Evolutionary conservation across 2,888 invertebrate species (phyloP).

Genomic region (Liposcelis brunnea): DNA sequence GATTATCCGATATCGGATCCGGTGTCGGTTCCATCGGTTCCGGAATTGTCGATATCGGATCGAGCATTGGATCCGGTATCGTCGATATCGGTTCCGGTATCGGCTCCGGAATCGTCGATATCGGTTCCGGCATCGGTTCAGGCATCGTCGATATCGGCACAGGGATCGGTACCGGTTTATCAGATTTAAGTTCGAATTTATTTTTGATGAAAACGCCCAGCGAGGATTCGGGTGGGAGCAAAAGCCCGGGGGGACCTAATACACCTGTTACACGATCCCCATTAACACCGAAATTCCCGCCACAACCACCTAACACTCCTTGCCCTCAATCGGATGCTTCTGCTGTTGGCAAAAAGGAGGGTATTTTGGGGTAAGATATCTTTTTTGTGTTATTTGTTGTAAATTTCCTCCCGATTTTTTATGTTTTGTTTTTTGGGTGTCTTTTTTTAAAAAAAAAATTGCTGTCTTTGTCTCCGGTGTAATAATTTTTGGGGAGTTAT

Average conservation of each 20-base stretch:
- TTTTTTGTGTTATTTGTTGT: conserved; percentile 11
- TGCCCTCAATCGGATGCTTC: conserved; percentile 11
- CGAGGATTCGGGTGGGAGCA: conserved; percentile 40
- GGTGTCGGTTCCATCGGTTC: conserved; percentile 10
- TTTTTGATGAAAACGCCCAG: conserved; percentile 84
- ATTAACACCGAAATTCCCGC: conserved; percentile 18
- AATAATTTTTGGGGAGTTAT: too few relatives aligned
- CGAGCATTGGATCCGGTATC: conserved; percentile 15
- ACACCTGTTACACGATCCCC: conserved; percentile 28
- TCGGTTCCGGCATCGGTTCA: conserved; percentile 4
- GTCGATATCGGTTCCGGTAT: conserved; percentile 10
- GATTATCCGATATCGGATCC: conserved; percentile 16
- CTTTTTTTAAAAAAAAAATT: conserved; percentile 1
- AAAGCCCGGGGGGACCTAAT: conserved; percentile 32
- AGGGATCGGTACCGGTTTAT: conserved; percentile 17
- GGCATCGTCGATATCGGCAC: conserved; percentile 17
- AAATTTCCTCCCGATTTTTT: background rate
- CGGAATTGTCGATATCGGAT: conserved; percentile 5
- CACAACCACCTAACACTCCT: conserved; percentile 18
- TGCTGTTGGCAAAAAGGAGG: conserved; percentile 13
- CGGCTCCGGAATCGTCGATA: conserved; percentile 8
- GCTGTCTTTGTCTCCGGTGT: background rate
- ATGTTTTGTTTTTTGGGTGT: background rate
- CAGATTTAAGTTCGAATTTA: conserved; percentile 85
- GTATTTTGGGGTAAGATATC: conserved; percentile 11